Percentiles rank a stretch among this genome's conserved stretches.
phyloP scores from a whole-genome alignment of 2,113 vertebrate genomes.

The Tychaedon coryphoeus region DNA sequence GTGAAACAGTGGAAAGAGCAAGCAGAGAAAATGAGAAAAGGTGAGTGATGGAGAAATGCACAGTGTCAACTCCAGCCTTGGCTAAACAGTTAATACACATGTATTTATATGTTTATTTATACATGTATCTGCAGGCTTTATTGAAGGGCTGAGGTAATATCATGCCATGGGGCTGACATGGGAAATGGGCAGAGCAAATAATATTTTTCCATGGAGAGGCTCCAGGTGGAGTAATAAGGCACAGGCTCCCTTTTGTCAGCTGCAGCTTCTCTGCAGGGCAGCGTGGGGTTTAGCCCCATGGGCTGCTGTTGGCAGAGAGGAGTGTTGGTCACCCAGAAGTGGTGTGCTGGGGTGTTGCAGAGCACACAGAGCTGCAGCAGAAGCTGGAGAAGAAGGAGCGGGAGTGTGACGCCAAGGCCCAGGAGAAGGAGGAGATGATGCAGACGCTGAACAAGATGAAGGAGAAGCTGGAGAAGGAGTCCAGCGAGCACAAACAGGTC shows the following conservation, averaged over 20 bases:
- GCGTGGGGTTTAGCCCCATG: fast-evolving
- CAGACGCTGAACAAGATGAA: constrained; percentile 99
- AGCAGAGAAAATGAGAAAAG: constrained; percentile 99
- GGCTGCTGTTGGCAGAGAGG: not conserved
- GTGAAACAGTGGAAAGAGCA: constrained; percentile 99
- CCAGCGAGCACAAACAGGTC: constrained; percentile 89
- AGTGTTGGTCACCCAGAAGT: not conserved
- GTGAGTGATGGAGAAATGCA: constrained; percentile 46
- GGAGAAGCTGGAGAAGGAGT: constrained; percentile 97
- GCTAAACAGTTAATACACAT: not conserved
- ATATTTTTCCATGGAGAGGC: not conserved
- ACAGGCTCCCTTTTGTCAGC: not conserved
- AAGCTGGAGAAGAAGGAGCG: constrained; percentile 96
- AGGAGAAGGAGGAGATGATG: constrained; percentile 99
- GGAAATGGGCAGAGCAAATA: not conserved
- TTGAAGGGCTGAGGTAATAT: not conserved
- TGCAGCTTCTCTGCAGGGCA: not conserved
- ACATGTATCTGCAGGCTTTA: not conserved
- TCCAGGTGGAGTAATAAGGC: not conserved
- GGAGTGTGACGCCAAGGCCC: constrained; percentile 95
- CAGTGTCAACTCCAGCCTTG: not conserved
- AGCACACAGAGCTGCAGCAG: constrained; percentile 94
- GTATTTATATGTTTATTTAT: not conserved
- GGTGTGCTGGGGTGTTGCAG: constrained; percentile 65
- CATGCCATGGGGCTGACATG: not conserved